Conservation (phyloP, 2,888 invertebrate genomes). For the Yponomeuta sedellus region DNA sequence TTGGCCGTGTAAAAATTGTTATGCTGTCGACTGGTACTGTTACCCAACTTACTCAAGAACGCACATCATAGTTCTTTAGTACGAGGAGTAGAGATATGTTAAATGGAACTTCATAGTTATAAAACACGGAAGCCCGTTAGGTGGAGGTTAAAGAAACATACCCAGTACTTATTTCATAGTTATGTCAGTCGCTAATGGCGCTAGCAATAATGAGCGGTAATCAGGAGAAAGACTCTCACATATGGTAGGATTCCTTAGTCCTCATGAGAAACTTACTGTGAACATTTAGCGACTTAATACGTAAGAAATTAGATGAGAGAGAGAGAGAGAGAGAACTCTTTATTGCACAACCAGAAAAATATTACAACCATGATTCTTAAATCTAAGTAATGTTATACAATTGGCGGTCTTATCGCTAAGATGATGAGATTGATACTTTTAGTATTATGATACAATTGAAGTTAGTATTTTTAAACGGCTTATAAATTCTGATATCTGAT, state of each 20-base stretch:
- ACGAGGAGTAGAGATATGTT: background rate
- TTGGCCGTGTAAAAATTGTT: too few species aligned
- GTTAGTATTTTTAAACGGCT: background rate
- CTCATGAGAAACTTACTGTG: background rate
- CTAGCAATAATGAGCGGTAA: slow-evolving; percentile 1
- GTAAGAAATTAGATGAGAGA: background rate
- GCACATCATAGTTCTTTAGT: background rate
- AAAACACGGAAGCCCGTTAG: slow-evolving; percentile 25
- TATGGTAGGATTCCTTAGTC: background rate
- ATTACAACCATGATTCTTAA: too few species aligned
- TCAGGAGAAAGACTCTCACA: slow-evolving; percentile 4
- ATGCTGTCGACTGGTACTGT: background rate
- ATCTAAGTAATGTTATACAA: too few species aligned
- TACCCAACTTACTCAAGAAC: background rate
- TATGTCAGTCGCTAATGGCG: slow-evolving; percentile 10
- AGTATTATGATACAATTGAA: too few species aligned
- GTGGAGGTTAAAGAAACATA: background rate
- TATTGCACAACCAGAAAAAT: too few species aligned
- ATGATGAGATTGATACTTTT: too few species aligned
- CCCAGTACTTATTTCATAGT: slow-evolving; percentile 11
- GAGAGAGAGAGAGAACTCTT: too few species aligned
- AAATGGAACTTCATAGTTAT: slow-evolving; percentile 6
- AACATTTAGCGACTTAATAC: background rate
- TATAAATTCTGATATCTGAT: background rate
- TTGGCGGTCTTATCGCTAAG: too few species aligned